A percentile compares a stretch with the other conserved stretches of the same genome.
Evolutionary conservation across 2,888 invertebrate genomes (phyloP).

Genomic region (Ichneumoninae sp.): DNA sequence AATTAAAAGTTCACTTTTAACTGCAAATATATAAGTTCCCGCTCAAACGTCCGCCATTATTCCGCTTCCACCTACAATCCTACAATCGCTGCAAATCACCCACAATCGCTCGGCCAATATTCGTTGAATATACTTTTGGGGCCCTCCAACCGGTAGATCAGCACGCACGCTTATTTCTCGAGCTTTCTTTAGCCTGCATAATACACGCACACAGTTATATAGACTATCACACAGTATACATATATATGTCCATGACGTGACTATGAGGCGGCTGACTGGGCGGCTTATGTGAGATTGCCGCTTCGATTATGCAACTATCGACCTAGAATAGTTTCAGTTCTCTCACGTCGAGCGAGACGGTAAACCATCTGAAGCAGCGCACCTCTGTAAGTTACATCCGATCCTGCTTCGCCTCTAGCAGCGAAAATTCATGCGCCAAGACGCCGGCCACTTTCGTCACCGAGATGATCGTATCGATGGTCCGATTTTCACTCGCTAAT

Average conservation of each 20-base stretch:
- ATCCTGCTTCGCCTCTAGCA: background rate
- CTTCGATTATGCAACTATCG: slow-evolving; percentile 71
- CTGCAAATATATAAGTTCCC: background rate
- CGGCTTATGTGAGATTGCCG: slow-evolving; percentile 61
- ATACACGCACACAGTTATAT: too few species aligned
- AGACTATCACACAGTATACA: background rate
- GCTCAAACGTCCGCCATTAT: background rate
- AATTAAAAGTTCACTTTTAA: background rate
- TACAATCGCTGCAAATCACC: too few species aligned
- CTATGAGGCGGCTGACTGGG: slow-evolving; percentile 12
- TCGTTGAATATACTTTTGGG: background rate
- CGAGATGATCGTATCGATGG: background rate
- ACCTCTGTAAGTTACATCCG: background rate
- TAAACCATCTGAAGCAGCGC: background rate
- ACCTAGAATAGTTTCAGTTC: slow-evolving; percentile 66
- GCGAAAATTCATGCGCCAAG: background rate
- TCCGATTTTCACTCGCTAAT: background rate
- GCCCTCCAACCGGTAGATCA: background rate
- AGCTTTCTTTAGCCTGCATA: slow-evolving; percentile 14
- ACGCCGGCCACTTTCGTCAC: background rate
- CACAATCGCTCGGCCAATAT: too few species aligned
- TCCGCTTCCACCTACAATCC: too few species aligned
- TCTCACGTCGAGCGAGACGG: background rate
- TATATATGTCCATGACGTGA: background rate
- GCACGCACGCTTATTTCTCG: background rate